phyloP scores from a whole-genome alignment of 64 coral and sea anemone genomes.

The Dendrophyllia cribrosa region DNA sequence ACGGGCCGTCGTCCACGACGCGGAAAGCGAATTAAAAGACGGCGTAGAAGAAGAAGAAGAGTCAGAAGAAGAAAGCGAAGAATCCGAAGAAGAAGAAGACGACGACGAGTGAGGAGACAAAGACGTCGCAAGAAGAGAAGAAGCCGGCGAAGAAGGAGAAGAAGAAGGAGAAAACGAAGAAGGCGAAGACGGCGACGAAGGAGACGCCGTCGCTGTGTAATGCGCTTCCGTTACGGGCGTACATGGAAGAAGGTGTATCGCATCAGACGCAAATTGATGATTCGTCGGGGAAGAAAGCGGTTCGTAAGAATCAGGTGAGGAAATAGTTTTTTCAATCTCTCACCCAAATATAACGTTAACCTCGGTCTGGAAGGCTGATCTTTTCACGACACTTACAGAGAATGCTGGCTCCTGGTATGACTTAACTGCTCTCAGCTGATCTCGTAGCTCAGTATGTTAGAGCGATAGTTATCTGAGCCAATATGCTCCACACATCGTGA shows the following conservation, averaged over 20 bases:
- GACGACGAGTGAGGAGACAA: neutral
- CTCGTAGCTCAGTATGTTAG: too few species aligned
- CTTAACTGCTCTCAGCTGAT: too few species aligned
- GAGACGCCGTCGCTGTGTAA: conserved; percentile 20
- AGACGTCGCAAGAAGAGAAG: conserved; percentile 15
- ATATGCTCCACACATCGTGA: too few species aligned
- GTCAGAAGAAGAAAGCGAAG: neutral
- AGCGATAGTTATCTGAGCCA: too few species aligned
- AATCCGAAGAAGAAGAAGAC: conserved; percentile 8
- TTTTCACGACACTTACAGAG: too few species aligned
- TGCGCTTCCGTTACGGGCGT: neutral
- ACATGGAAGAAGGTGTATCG: conserved; percentile 27
- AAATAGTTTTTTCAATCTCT: neutral
- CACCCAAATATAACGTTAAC: too few species aligned
- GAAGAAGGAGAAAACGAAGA: conserved; percentile 6
- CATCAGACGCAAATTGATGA: neutral
- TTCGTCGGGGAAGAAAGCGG: neutral
- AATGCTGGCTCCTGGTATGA: too few species aligned
- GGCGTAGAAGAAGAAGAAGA: neutral
- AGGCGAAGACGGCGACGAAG: conserved; percentile 10
- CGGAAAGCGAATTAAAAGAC: neutral
- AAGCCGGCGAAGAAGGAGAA: conserved; percentile 12
- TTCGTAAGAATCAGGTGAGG: conserved; percentile 26
- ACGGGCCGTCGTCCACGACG: neutral
- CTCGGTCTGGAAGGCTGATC: too few species aligned